Conservation (phyloP, 37 sponge, comb jelly and placozoan genomes). For the Haliclona indistincta region DNA sequence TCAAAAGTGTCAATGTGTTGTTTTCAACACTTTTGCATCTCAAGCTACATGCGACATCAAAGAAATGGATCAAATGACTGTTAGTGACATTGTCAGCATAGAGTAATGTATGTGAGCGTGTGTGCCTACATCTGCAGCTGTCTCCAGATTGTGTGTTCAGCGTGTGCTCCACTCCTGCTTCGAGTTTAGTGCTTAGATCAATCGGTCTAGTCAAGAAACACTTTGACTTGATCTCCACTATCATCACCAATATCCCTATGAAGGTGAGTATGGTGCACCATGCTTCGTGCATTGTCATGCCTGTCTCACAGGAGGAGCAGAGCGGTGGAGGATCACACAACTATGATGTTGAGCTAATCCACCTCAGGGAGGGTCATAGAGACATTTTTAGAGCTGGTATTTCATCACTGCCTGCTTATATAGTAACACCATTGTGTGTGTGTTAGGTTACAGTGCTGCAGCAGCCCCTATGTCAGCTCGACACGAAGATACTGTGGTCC, state of each 20-base stretch:
- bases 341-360: slow-evolving; percentile 90
- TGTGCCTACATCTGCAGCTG: slow-evolving; percentile 17
- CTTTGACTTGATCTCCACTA: slow-evolving; percentile 68
- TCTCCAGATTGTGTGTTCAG: slow-evolving; percentile 31
- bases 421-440: neutral
- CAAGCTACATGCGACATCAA: slow-evolving; percentile 4
- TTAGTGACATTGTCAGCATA: no score
- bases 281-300: neutral
- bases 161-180: slow-evolving; percentile 53
- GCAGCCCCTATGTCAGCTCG: neutral
- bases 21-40: slow-evolving; percentile 51
- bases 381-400: slow-evolving; percentile 76
- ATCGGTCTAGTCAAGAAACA: slow-evolving; percentile 61
- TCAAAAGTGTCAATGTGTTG: slow-evolving; percentile 59
- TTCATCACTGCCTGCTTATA: no score
- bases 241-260: slow-evolving; percentile 92
- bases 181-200: slow-evolving; percentile 39
- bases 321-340: slow-evolving; percentile 81
- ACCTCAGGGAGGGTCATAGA: slow-evolving; percentile 74
- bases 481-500: slow-evolving; percentile 29
- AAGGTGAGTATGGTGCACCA: slow-evolving; percentile 50
- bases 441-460: neutral
- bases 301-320: slow-evolving; percentile 80
- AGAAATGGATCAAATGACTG: no score
- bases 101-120: no score